These are phyloP conservation scores for Drosophila saltans DNA, from an alignment of 1,140 invertebrate genomes.

Conservation along the genomic window DNA sequence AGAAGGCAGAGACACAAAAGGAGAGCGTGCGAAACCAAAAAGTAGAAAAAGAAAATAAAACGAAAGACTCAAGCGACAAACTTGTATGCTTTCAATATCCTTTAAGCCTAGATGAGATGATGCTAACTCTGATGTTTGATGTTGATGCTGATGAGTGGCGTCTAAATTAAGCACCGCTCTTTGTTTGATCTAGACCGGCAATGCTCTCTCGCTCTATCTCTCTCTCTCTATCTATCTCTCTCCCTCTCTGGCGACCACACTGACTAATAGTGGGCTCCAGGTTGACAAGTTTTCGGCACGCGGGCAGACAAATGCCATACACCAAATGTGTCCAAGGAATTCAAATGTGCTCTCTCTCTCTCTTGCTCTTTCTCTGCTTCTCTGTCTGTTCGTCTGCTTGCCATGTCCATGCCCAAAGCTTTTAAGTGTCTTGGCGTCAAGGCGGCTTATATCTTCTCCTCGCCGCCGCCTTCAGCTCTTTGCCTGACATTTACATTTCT, in stretches of 20 bases:
- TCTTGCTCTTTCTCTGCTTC: background rate
- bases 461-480: constrained; percentile 10
- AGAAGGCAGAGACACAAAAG: background rate
- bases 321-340: constrained; percentile 39
- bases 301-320: constrained; percentile 75
- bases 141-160: constrained; percentile 47
- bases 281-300: constrained; percentile 82
- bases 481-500: constrained; percentile 73
- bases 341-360: constrained; percentile 47
- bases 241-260: constrained; percentile 41
- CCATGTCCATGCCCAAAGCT: constrained; percentile 64
- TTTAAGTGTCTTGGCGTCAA: constrained; percentile 80
- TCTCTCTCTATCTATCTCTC: background rate
- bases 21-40: constrained; percentile 5
- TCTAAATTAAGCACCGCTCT: constrained; percentile 63
- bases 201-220: constrained; percentile 2
- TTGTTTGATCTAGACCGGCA: constrained; percentile 71
- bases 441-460: constrained; percentile 65
- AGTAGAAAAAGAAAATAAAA: constrained; percentile 6
- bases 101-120: constrained; percentile 4
- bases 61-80: constrained; percentile 68
- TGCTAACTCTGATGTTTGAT: background rate
- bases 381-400: constrained; percentile 23
- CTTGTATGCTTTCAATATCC: constrained; percentile 45
- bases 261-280: constrained; percentile 30